Evolutionary conservation across 2,797 vertebrate species (phyloP).

Genomic region (Spea hammondii): DNA sequence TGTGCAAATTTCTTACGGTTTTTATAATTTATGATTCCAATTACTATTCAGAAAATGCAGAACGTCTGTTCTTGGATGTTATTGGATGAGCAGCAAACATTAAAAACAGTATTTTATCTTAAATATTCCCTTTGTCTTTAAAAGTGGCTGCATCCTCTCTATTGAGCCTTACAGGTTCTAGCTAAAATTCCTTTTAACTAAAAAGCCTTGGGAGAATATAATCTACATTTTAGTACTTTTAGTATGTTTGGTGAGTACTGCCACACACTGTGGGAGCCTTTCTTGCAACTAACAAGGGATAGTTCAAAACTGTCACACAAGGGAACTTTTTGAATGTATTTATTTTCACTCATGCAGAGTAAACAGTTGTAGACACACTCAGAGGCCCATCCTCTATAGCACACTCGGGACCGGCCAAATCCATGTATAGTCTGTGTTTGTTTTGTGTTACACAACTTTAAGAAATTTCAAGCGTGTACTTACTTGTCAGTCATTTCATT

Average conservation of each 20-base stretch:
- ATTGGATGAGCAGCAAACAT: no score
- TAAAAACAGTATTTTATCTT: no score
- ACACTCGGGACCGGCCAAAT: constrained; percentile 59
- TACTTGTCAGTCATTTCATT: constrained; percentile 60
- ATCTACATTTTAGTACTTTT: background rate
- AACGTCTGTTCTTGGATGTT: no score
- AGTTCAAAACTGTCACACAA: constrained; percentile 28
- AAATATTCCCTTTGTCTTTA: no score
- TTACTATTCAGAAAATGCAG: no score
- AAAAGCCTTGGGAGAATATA: background rate
- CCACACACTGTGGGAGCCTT: constrained; percentile 28
- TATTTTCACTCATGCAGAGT: constrained; percentile 61
- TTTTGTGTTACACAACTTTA: constrained; percentile 66
- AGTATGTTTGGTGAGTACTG: background rate
- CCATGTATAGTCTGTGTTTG: constrained; percentile 64
- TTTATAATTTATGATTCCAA: no score
- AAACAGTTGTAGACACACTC: constrained; percentile 60
- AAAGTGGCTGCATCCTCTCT: background rate
- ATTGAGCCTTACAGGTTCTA: background rate
- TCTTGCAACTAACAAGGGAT: constrained; percentile 19
- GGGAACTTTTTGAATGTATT: constrained; percentile 42
- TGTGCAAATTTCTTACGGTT: no score
- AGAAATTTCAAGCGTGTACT: constrained; percentile 64
- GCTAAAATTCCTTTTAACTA: background rate
- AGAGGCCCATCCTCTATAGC: constrained; percentile 54